Conservation (phyloP, 2,113 vertebrate genomes). For the Turdus rufiventris region DNA sequence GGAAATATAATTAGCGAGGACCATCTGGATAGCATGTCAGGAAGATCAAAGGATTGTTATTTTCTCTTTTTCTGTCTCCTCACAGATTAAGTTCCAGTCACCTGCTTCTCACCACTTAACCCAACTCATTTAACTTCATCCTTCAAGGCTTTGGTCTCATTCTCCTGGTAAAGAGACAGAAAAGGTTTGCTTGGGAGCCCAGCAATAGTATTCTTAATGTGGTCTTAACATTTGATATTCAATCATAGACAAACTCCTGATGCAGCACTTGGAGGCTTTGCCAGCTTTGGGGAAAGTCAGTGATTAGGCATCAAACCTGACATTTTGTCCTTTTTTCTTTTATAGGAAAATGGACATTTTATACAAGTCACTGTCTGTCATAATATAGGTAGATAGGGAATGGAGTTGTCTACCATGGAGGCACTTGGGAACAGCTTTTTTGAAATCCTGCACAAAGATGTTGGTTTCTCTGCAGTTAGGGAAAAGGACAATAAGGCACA, state of each 20-base stretch:
- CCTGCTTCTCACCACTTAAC: not conserved
- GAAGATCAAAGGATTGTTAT: not conserved
- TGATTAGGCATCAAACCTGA: not conserved
- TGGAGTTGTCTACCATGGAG: not conserved
- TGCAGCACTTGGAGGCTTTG: not conserved
- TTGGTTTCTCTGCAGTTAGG: not conserved
- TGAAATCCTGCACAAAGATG: not conserved
- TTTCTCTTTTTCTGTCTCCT: not conserved
- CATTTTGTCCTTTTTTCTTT: not conserved
- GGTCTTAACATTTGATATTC: not conserved
- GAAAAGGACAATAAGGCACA: not conserved
- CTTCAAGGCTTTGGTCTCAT: not conserved
- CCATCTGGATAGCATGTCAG: not conserved
- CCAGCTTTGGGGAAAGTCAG: not conserved
- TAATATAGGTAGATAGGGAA: not conserved
- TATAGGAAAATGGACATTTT: not conserved
- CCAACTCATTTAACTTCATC: not conserved
- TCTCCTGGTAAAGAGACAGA: not conserved
- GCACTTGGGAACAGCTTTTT: not conserved
- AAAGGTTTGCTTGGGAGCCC: not conserved
- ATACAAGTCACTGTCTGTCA: not conserved
- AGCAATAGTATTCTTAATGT: not conserved
- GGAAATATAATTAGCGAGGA: not conserved
- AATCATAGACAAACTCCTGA: not conserved
- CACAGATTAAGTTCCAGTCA: not conserved